phyloP scores from a whole-genome alignment of 2,113 vertebrate genomes.

The Centropristis striata region DNA sequence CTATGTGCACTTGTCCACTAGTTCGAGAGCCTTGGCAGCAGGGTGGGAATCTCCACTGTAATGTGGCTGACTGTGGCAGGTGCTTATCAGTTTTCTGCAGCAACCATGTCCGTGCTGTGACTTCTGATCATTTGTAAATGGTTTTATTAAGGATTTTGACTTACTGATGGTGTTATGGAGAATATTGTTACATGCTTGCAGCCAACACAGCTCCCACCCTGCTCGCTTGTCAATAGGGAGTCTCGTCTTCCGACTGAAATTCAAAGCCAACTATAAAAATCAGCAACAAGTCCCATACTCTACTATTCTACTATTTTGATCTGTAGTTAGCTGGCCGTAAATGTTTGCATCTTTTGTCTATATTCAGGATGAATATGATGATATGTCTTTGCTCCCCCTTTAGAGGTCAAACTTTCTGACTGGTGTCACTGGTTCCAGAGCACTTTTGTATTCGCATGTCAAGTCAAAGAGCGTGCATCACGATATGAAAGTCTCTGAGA shows the following conservation, averaged over 20 bases:
- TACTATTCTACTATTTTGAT: constrained; percentile 40
- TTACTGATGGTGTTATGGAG: constrained; percentile 44
- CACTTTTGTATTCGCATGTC: constrained; percentile 20
- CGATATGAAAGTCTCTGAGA: constrained; percentile 41
- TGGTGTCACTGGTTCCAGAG: constrained; percentile 29
- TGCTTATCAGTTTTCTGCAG: constrained; percentile 35
- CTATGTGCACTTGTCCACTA: constrained; percentile 42
- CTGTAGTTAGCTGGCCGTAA: constrained; percentile 39
- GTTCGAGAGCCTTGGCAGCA: constrained; percentile 44
- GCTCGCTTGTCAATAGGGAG: constrained; percentile 54
- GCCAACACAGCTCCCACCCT: constrained; percentile 38
- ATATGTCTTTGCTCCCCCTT: constrained; percentile 37
- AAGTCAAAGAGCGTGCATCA: constrained; percentile 6
- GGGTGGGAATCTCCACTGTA: constrained; percentile 40
- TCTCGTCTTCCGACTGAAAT: constrained; percentile 60
- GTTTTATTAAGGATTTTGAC: constrained; percentile 25
- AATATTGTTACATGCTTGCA: constrained; percentile 60
- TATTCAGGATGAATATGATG: constrained; percentile 48
- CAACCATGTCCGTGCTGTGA: constrained; percentile 44
- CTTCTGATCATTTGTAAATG: constrained; percentile 14
- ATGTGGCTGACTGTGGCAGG: constrained; percentile 31
- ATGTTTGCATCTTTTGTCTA: constrained; percentile 8
- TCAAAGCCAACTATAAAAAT: constrained; percentile 44
- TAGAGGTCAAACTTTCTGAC: constrained; percentile 10
- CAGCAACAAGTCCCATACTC: constrained; percentile 10